Evolutionary conservation across 2,113 vertebrate species (phyloP).

Genomic region (Otocyon megalotis): DNA sequence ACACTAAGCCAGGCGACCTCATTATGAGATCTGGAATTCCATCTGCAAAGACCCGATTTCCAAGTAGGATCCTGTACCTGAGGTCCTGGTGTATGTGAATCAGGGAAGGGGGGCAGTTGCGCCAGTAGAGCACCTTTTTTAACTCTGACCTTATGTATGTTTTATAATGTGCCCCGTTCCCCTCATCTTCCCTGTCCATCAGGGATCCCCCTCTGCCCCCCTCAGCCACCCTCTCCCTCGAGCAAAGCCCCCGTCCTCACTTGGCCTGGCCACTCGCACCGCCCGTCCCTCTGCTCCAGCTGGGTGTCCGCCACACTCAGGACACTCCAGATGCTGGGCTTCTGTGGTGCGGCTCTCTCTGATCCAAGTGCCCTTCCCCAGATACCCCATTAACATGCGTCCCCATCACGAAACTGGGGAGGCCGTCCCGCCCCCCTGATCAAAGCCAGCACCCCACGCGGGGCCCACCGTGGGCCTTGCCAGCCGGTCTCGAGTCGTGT

Average conservation of each 20-base stretch:
- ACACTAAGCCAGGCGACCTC: neutral
- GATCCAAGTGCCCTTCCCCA: neutral
- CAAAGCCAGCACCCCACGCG: neutral
- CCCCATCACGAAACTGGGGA: too few relatives aligned
- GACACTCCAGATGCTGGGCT: too few relatives aligned
- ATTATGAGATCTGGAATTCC: neutral
- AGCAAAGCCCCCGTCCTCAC: neutral
- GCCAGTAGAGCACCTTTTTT: fast-evolving
- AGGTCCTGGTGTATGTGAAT: neutral
- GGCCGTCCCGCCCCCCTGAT: neutral
- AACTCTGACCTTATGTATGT: too few relatives aligned
- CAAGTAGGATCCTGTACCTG: neutral
- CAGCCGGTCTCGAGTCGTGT: fast-evolving
- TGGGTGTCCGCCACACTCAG: neutral
- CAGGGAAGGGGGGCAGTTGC: neutral
- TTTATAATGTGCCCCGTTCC: fast-evolving
- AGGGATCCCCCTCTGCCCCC: neutral
- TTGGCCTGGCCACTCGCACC: neutral
- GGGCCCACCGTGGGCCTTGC: neutral
- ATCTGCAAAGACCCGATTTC: neutral
- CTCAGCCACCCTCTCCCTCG: too few relatives aligned
- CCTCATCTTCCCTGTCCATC: neutral
- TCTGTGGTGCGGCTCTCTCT: neutral
- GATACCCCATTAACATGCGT: neutral
- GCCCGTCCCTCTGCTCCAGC: too few relatives aligned